Conservation (phyloP, 2,797 vertebrate species). For the Bucorvus abyssinicus region DNA sequence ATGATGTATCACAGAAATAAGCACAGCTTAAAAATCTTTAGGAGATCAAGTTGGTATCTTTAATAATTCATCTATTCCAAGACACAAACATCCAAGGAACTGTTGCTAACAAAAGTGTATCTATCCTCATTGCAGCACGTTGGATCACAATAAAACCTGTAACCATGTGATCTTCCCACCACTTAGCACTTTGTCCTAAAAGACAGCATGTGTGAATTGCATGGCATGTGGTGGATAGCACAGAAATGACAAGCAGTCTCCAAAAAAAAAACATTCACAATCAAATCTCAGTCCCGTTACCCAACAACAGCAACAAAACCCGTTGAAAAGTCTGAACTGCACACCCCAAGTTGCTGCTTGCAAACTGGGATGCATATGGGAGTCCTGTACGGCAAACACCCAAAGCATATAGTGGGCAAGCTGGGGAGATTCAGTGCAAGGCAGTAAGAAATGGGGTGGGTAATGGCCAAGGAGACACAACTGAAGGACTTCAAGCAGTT, state of each 20-base stretch:
- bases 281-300: neutral
- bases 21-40: constrained; percentile 44
- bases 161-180: constrained; percentile 53
- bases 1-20: constrained; percentile 57
- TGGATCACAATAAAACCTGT: constrained; percentile 56
- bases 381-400: neutral
- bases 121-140: neutral
- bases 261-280: neutral
- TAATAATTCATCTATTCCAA: constrained; percentile 45
- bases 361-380: neutral
- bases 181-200: constrained; percentile 35
- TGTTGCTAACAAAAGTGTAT: constrained; percentile 30
- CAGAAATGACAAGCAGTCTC: constrained; percentile 33
- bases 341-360: neutral
- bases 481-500: neutral
- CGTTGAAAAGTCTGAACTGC: neutral
- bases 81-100: neutral
- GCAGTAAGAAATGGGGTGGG: neutral
- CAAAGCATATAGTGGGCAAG: neutral
- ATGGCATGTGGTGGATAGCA: constrained; percentile 21
- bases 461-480: neutral
- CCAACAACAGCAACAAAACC: neutral
- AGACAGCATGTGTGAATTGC: constrained; percentile 48
- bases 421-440: neutral
- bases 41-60: constrained; percentile 26